These are phyloP conservation scores for Scylla paramamosain DNA, from an alignment of 1,140 invertebrate species.

Conservation along the genomic window DNA sequence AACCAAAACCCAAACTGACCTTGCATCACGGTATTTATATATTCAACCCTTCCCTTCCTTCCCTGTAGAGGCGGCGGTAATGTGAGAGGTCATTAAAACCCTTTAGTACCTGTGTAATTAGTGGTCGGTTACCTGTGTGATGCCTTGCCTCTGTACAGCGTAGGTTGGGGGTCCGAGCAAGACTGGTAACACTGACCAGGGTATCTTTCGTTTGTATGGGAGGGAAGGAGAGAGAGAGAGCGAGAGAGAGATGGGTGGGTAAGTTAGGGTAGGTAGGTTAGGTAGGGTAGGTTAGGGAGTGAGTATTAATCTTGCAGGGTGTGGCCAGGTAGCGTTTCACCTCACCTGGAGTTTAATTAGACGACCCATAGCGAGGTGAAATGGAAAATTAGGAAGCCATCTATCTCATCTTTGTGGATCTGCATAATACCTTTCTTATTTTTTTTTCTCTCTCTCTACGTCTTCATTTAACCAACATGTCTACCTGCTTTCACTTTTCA, in stretches of 20 bases:
- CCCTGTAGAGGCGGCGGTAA: not conserved
- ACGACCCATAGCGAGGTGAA: not conserved
- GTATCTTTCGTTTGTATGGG: not conserved
- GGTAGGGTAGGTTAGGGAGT: not conserved
- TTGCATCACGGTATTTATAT: not conserved
- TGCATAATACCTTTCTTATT: not conserved
- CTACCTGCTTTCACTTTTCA: not conserved
- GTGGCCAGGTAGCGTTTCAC: not conserved
- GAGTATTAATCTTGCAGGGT: not conserved
- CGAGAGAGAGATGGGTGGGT: not conserved
- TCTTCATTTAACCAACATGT: not conserved
- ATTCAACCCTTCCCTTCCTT: not conserved
- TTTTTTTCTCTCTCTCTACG: not conserved
- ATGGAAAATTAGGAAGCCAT: constrained; percentile 14
- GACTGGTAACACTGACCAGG: not conserved
- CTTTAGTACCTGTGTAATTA: constrained; percentile 23
- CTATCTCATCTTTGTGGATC: not conserved
- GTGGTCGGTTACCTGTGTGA: not conserved
- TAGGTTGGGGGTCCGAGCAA: not conserved
- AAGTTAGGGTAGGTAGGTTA: not conserved
- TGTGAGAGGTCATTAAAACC: not conserved
- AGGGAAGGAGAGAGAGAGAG: not conserved
- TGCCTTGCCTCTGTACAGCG: not conserved
- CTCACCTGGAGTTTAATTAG: constrained; percentile 22
- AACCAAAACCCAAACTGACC: not conserved